These are phyloP conservation scores for Delia radicum DNA, from an alignment of 1,140 invertebrate genomes.

Conservation along the genomic window DNA sequence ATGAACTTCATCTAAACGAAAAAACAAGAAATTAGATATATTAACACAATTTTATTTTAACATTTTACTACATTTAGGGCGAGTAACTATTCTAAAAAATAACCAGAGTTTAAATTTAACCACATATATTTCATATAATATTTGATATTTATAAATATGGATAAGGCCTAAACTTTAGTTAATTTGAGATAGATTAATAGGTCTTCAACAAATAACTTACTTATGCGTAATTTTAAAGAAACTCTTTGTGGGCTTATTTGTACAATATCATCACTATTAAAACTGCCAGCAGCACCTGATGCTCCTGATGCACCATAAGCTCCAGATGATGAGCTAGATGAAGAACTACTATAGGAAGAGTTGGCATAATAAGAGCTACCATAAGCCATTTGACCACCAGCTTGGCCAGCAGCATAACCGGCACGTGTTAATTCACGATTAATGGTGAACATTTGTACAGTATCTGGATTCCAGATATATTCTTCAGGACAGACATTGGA, in stretches of 20 bases:
- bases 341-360: constrained; percentile 28
- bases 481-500: constrained; percentile 66
- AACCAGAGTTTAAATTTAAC: too few relatives aligned
- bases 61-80: too few relatives aligned
- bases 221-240: constrained; percentile 75
- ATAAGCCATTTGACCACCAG: constrained; percentile 25
- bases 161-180: too few relatives aligned
- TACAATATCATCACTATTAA: constrained; percentile 63
- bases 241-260: constrained; percentile 83
- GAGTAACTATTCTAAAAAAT: too few relatives aligned
- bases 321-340: constrained; percentile 17
- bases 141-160: too few relatives aligned
- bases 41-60: not conserved
- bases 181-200: too few relatives aligned
- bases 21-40: constrained; percentile 29
- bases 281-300: constrained; percentile 38
- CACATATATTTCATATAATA: too few relatives aligned
- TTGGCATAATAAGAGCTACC: constrained; percentile 22
- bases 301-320: constrained; percentile 14
- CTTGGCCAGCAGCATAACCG: constrained; percentile 25
- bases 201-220: constrained; percentile 63
- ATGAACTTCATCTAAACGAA: constrained; percentile 69
- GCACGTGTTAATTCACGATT: constrained; percentile 58
- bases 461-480: constrained; percentile 74
- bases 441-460: constrained; percentile 61